Percentiles rank a stretch among this genome's conserved stretches.
phyloP scores from a whole-genome alignment of 2,888 invertebrate genomes.

The Stratiomys singularior region DNA sequence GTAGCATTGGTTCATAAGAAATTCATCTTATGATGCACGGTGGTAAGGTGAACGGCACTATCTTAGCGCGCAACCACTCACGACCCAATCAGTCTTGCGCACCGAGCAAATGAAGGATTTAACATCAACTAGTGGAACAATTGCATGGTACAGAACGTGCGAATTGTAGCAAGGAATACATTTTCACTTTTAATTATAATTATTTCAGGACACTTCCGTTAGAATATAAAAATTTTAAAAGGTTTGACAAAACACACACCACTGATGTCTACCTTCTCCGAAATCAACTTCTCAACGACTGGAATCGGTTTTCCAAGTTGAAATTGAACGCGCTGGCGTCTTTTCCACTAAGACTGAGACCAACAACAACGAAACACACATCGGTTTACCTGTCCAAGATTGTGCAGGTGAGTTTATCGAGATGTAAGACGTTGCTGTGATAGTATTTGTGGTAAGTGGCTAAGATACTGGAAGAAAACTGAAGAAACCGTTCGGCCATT shows the following conservation, averaged over 20 bases:
- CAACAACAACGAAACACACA: neutral
- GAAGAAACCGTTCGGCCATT: constrained; percentile 9
- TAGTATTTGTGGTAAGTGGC: constrained; percentile 38
- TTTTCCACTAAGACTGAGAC: constrained; percentile 20
- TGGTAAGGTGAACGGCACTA: constrained; percentile 26
- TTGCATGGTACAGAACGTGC: neutral
- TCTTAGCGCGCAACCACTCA: constrained; percentile 29
- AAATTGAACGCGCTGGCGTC: constrained; percentile 36
- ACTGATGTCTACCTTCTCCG: constrained; percentile 48
- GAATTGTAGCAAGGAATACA: neutral
- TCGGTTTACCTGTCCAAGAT: constrained; percentile 24
- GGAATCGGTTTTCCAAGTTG: constrained; percentile 20
- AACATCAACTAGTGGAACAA: neutral
- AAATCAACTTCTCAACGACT: constrained; percentile 47
- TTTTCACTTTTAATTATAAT: neutral
- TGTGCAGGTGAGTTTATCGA: constrained; percentile 42
- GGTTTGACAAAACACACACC: constrained; percentile 16
- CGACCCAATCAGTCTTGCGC: neutral
- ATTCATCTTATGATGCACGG: neutral
- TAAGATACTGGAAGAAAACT: neutral
- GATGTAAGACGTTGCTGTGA: constrained; percentile 34
- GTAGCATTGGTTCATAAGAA: neutral
- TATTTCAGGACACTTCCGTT: constrained; percentile 40
- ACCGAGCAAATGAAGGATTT: neutral
- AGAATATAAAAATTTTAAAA: constrained; percentile 20